These are phyloP conservation scores for Sphaerophoria taeniata DNA, from an alignment of 2,888 invertebrate genomes.

Conservation along the genomic window DNA sequence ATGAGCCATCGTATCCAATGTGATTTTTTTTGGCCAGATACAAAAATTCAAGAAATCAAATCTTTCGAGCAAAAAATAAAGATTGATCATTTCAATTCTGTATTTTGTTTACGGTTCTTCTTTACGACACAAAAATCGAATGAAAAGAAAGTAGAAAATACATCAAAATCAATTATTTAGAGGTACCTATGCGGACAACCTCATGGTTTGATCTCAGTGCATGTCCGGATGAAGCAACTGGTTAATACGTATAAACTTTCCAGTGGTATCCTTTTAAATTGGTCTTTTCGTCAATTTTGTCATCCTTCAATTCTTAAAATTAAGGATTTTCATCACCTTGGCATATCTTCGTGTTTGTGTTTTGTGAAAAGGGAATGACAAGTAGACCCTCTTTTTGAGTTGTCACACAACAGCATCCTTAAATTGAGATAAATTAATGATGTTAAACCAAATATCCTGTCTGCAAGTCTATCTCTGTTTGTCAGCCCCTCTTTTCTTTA, in stretches of 20 bases:
- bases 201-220: background rate
- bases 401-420: background rate
- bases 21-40: background rate
- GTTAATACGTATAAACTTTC: too few relatives aligned
- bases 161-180: conserved; percentile 23
- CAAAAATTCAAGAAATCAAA: conserved; percentile 15
- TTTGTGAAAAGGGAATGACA: too few relatives aligned
- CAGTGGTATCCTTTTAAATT: too few relatives aligned
- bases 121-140: conserved; percentile 3
- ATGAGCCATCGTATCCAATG: background rate
- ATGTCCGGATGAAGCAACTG: too few relatives aligned
- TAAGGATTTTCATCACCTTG: too few relatives aligned
- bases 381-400: too few relatives aligned
- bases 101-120: background rate
- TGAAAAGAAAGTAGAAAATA: conserved; percentile 1
- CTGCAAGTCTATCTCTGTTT: background rate
- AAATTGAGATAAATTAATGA: conserved; percentile 21
- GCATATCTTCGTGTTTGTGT: too few relatives aligned
- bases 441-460: too few relatives aligned
- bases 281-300: background rate
- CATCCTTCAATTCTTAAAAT: too few relatives aligned
- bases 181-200: background rate
- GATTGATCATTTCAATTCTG: conserved; percentile 24
- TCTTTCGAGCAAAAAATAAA: background rate
- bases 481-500: background rate